Percentiles rank a stretch among this genome's conserved stretches.
Evolutionary conservation across 2,113 vertebrate species (phyloP).

Genomic region (Nycticorax nycticorax): DNA sequence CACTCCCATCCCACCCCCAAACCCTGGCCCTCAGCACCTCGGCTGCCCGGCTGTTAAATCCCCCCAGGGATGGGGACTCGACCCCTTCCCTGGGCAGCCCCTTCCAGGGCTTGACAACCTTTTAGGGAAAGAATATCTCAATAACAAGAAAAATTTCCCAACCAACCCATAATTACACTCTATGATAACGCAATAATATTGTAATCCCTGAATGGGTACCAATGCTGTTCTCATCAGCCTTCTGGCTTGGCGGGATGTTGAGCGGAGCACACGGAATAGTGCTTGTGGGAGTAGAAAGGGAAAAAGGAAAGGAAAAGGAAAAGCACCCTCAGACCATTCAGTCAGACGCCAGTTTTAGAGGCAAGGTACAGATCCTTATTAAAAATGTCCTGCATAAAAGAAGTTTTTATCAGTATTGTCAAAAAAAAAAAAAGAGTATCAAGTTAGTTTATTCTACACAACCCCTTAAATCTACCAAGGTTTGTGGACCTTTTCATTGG

Average conservation of each 20-base stretch:
- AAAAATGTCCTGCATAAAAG: neutral
- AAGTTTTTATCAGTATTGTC: neutral
- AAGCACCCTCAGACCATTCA: accelerated
- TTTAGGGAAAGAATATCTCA: too few species aligned
- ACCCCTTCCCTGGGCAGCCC: too few species aligned
- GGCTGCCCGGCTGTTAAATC: too few species aligned
- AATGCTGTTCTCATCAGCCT: neutral
- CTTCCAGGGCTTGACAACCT: too few species aligned
- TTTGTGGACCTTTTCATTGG: neutral
- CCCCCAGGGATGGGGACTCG: too few species aligned
- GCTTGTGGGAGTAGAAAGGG: neutral
- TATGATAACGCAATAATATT: accelerated
- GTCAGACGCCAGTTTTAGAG: neutral
- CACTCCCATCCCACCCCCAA: too few species aligned
- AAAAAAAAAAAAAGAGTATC: neutral
- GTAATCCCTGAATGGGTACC: neutral
- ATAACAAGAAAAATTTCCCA: neutral
- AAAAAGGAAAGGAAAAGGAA: neutral
- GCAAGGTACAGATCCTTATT: neutral
- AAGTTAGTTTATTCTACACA: neutral
- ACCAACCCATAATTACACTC: neutral
- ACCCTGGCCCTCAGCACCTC: too few species aligned
- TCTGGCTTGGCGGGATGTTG: neutral
- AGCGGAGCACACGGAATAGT: neutral
- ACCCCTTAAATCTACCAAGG: neutral